A percentile compares a stretch with the other conserved stretches of the same genome.
phyloP scores from a whole-genome alignment of 1,140 invertebrate genomes.

The Caenorhabditis brenneri region DNA sequence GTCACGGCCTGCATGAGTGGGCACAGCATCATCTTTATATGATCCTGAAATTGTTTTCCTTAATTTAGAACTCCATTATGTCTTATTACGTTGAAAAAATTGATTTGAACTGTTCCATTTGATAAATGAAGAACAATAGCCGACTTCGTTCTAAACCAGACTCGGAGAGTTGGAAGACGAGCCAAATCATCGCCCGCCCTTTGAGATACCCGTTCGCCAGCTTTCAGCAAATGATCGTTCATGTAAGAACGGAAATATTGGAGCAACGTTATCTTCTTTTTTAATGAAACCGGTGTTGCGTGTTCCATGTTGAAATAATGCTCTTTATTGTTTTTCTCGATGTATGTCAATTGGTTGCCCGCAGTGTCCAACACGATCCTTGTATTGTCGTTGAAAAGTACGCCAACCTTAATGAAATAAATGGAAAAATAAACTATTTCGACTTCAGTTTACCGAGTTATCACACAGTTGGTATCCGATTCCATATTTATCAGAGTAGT shows the following conservation, averaged over 20 bases:
- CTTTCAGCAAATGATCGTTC: conserved; percentile 93
- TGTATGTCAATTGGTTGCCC: conserved; percentile 85
- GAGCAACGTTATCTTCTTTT: conserved; percentile 89
- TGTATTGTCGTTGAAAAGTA: conserved; percentile 58
- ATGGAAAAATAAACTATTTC: too few relatives aligned
- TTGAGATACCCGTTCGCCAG: conserved; percentile 14
- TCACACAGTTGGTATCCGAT: conserved; percentile 96
- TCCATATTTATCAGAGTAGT: conserved; percentile 97
- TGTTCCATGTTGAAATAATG: conserved; percentile 83
- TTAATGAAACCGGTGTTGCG: conserved; percentile 83
- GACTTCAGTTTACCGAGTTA: conserved; percentile 73
- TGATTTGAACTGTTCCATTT: conserved; percentile 95
- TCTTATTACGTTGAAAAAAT: conserved; percentile 82
- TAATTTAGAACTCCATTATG: not conserved
- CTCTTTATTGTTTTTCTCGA: conserved; percentile 85
- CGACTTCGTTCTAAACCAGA: conserved; percentile 91
- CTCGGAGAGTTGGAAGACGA: conserved; percentile 88
- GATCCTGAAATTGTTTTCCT: conserved; percentile 76
- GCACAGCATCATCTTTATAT: conserved; percentile 95
- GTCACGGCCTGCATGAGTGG: conserved; percentile 95
- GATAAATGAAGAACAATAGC: conserved; percentile 98
- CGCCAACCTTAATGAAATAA: conserved; percentile 24
- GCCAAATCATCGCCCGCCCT: conserved; percentile 85
- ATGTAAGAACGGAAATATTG: conserved; percentile 96
- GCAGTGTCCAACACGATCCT: conserved; percentile 53